Evolutionary conservation across 2,888 invertebrate genomes (phyloP).

Genomic region (Leucozona laternaria): DNA sequence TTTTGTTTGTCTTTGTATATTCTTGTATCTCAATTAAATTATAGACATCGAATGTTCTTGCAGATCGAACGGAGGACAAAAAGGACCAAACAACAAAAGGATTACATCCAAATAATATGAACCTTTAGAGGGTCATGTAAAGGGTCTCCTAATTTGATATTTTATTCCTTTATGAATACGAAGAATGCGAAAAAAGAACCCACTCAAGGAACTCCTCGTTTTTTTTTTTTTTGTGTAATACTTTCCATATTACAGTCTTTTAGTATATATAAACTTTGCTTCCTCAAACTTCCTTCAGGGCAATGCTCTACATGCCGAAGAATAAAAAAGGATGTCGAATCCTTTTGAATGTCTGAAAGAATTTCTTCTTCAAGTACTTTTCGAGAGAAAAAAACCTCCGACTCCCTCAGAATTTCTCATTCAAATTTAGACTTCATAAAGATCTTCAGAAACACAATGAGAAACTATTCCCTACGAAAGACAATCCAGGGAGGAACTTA

Average conservation of each 20-base stretch:
- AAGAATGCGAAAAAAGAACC: constrained; percentile 38
- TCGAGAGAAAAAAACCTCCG: background rate
- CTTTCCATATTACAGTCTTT: background rate
- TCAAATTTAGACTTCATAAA: constrained; percentile 63
- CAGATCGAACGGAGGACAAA: constrained; percentile 12
- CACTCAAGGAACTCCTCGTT: constrained; percentile 28
- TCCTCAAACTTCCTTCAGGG: constrained; percentile 41
- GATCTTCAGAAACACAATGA: constrained; percentile 62
- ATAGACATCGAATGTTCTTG: constrained; percentile 39
- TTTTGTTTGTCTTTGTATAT: constrained; percentile 22
- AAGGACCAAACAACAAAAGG: constrained; percentile 47
- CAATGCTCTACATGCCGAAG: constrained; percentile 47
- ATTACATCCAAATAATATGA: constrained; percentile 48
- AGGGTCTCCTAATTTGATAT: constrained; percentile 60
- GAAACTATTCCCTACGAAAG: constrained; percentile 55
- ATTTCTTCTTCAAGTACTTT: constrained; percentile 15
- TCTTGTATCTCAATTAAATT: constrained; percentile 73
- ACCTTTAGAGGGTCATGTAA: constrained; percentile 37
- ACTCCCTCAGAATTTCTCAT: constrained; percentile 57
- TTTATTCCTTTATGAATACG: constrained; percentile 63
- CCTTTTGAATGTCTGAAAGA: constrained; percentile 57
- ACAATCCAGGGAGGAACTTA: constrained; percentile 8
- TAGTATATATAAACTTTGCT: constrained; percentile 15
- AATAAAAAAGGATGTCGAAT: constrained; percentile 60
- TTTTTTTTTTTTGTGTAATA: constrained; percentile 43